phyloP scores from a whole-genome alignment of 2,888 invertebrate genomes.

The Rotaria socialis region DNA sequence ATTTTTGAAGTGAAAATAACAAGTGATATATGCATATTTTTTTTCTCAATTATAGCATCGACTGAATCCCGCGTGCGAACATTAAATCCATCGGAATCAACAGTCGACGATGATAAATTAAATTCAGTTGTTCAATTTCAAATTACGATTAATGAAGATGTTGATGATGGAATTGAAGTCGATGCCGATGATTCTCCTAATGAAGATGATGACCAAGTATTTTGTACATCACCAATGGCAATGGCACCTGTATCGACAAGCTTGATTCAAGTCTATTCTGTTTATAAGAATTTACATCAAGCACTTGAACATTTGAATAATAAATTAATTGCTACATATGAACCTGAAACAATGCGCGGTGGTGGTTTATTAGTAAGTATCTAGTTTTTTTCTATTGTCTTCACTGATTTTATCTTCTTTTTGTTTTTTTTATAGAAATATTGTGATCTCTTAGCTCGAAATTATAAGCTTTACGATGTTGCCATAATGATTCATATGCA shows the following conservation, averaged over 20 bases:
- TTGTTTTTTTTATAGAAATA: conserved; percentile 67
- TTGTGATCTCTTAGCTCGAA: conserved; percentile 89
- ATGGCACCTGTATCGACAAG: not conserved
- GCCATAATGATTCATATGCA: conserved; percentile 75
- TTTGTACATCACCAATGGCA: not conserved
- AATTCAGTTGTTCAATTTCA: not conserved
- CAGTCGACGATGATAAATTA: not conserved
- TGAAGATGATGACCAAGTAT: conserved; percentile 17
- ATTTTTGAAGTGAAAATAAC: no score
- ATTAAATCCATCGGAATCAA: not conserved
- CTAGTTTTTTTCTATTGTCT: not conserved
- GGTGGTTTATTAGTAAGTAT: conserved; percentile 74
- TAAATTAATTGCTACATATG: conserved; percentile 92
- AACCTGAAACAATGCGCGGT: conserved; percentile 96
- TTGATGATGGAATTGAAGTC: conserved; percentile 22
- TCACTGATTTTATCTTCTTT: not conserved
- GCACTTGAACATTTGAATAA: conserved; percentile 89
- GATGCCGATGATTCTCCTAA: conserved; percentile 70
- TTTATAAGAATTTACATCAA: conserved; percentile 91
- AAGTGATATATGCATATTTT: no score
- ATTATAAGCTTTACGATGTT: conserved; percentile 77
- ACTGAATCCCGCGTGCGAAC: not conserved
- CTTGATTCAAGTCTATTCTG: conserved; percentile 75
- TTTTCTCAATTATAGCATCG: not conserved
- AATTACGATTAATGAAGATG: not conserved